Conservation (phyloP, 1,140 invertebrate species). For the Ooceraea biroi region DNA sequence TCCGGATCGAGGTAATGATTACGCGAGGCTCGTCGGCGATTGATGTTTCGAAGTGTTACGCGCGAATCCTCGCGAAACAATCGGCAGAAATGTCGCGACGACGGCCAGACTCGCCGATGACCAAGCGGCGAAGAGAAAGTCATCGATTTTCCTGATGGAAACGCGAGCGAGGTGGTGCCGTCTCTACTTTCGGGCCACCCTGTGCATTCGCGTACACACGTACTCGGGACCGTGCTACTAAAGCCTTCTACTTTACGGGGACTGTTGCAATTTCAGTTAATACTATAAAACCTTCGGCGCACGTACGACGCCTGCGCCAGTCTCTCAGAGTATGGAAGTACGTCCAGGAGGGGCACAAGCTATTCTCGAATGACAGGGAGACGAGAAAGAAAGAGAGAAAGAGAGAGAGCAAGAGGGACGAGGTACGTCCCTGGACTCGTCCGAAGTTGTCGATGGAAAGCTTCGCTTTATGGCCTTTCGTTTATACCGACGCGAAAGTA, state of each 20-base stretch:
- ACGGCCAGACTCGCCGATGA: background rate
- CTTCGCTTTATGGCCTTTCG: slow-evolving; percentile 67
- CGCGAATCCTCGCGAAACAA: background rate
- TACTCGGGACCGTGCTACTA: slow-evolving; percentile 34
- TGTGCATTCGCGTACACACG: slow-evolving; percentile 49
- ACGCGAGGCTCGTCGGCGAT: too few species aligned
- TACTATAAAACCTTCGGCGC: slow-evolving; percentile 81
- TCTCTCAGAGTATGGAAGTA: slow-evolving; percentile 25
- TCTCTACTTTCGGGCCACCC: slow-evolving; percentile 54
- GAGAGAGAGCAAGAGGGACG: slow-evolving; percentile 20
- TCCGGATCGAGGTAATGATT: too few species aligned
- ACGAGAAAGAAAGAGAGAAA: background rate
- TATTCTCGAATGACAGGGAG: slow-evolving; percentile 13
- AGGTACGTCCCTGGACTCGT: slow-evolving; percentile 53
- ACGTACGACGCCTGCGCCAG: slow-evolving; percentile 61
- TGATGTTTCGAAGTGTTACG: too few species aligned
- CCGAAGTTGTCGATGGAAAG: slow-evolving; percentile 70
- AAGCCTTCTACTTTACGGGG: slow-evolving; percentile 76
- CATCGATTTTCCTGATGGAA: slow-evolving; percentile 26
- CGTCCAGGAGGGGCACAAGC: slow-evolving; percentile 31
- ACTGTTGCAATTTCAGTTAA: slow-evolving; percentile 83
- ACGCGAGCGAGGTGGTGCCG: background rate
- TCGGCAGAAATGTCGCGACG: background rate
- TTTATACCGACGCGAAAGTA: slow-evolving; percentile 54
- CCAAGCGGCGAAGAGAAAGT: slow-evolving; percentile 38